Percentiles rank a stretch among this genome's conserved stretches.
Evolutionary conservation across 2,888 invertebrate species (phyloP).

Genomic region (Chirona hameri): DNA sequence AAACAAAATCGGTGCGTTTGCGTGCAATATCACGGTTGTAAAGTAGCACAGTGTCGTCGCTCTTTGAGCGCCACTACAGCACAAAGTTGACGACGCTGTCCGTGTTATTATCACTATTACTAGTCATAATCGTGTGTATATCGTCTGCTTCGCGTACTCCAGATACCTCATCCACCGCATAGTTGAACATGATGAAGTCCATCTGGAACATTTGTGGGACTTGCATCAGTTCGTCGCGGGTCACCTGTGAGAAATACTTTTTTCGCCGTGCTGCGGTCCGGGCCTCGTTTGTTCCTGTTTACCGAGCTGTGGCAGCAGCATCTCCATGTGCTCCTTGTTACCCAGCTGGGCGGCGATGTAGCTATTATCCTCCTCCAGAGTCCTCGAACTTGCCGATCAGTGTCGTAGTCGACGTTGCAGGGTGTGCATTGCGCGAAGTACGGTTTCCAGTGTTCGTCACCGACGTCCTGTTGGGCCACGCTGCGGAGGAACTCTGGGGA

Average conservation of each 20-base stretch:
- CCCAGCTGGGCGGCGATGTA: constrained; percentile 48
- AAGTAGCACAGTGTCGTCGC: too few species aligned
- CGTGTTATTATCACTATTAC: too few species aligned
- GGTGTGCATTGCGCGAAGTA: constrained; percentile 57
- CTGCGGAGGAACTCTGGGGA: background rate
- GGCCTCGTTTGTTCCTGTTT: background rate
- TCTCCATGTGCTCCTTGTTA: constrained; percentile 41
- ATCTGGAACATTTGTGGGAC: constrained; percentile 35
- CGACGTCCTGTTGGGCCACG: background rate
- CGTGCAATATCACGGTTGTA: too few species aligned
- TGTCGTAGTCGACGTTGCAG: constrained; percentile 55
- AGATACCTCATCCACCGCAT: constrained; percentile 36
- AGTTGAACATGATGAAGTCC: constrained; percentile 38
- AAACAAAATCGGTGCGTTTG: too few species aligned
- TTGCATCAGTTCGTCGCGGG: constrained; percentile 32
- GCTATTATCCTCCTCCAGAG: constrained; percentile 55
- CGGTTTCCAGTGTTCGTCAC: constrained; percentile 59
- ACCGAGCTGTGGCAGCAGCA: background rate
- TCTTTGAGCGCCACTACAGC: too few species aligned
- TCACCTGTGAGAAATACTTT: constrained; percentile 36
- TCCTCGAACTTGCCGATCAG: constrained; percentile 57
- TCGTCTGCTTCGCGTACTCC: constrained; percentile 32
- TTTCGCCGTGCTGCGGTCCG: background rate
- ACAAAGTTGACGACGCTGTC: too few species aligned
- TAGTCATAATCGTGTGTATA: too few species aligned